Conservation (phyloP, 2,888 invertebrate species). For the Lasioglossum marginatum region DNA sequence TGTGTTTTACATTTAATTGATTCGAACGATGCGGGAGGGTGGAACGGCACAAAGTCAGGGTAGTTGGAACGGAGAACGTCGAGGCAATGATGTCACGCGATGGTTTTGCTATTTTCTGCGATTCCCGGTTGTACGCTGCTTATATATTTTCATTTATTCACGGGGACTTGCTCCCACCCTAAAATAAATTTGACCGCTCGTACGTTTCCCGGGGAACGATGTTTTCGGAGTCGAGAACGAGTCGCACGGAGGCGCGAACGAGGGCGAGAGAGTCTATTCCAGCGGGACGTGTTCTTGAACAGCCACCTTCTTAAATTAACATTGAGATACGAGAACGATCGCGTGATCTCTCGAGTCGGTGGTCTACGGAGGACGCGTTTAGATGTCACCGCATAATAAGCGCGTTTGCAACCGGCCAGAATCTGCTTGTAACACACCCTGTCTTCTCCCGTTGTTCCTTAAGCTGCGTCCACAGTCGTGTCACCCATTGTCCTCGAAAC, state of each 20-base stretch:
- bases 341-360: conserved; percentile 36
- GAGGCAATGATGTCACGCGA: not conserved
- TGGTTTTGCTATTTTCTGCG: conserved; percentile 11
- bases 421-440: conserved; percentile 68
- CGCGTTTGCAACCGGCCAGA: conserved; percentile 57
- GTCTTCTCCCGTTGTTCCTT: conserved; percentile 19
- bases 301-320: conserved; percentile 49
- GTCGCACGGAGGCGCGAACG: conserved; percentile 8
- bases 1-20: too few relatives aligned
- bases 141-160: conserved; percentile 11
- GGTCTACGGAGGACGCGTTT: conserved; percentile 48
- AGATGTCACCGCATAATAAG: conserved; percentile 72
- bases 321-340: conserved; percentile 45
- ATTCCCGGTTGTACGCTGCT: not conserved
- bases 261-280: conserved; percentile 10
- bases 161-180: not conserved
- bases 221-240: conserved; percentile 17
- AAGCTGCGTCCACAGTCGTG: conserved; percentile 41
- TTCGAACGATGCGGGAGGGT: not conserved
- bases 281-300: conserved; percentile 27
- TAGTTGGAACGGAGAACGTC: not conserved
- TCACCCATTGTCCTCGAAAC: not conserved
- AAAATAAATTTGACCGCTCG: conserved; percentile 29
- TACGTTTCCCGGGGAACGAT: conserved; percentile 26
- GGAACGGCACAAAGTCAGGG: not conserved